phyloP scores from a whole-genome alignment of 2,888 invertebrate genomes.

The Drosophila testacea region DNA sequence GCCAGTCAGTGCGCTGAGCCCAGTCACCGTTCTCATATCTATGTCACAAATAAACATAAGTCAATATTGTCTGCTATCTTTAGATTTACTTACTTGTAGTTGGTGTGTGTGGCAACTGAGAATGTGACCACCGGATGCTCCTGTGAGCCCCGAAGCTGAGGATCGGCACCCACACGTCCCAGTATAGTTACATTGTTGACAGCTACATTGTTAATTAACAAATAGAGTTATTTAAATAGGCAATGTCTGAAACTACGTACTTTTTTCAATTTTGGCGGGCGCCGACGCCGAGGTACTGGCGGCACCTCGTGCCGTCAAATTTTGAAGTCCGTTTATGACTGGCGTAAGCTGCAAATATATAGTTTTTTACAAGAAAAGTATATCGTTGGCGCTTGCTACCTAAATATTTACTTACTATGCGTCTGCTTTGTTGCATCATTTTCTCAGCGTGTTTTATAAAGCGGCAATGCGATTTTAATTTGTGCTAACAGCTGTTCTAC shows the following conservation, averaged over 20 bases:
- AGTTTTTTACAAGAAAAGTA: not conserved
- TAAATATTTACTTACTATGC: slow-evolving; percentile 50
- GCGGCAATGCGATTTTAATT: slow-evolving; percentile 39
- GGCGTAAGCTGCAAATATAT: slow-evolving; percentile 49
- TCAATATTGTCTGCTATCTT: not conserved
- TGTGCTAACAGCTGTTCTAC: slow-evolving; percentile 39
- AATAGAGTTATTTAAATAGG: not conserved
- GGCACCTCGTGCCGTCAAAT: slow-evolving; percentile 60
- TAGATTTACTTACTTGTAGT: slow-evolving; percentile 88
- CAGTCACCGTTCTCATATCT: slow-evolving; percentile 91
- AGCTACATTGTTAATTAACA: slow-evolving; percentile 85
- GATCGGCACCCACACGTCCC: slow-evolving; percentile 95
- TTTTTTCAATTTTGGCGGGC: slow-evolving; percentile 82
- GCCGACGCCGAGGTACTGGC: slow-evolving; percentile 53
- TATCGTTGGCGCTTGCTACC: not conserved
- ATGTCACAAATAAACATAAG: not conserved
- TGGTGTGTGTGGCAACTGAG: slow-evolving; percentile 95
- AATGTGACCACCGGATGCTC: slow-evolving; percentile 95
- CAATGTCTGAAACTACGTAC: slow-evolving; percentile 35
- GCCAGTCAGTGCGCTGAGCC: slow-evolving; percentile 96
- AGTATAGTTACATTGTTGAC: slow-evolving; percentile 94
- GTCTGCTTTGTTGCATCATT: slow-evolving; percentile 70
- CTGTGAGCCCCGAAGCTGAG: slow-evolving; percentile 92
- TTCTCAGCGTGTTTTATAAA: slow-evolving; percentile 35
- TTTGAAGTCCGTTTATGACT: slow-evolving; percentile 43